A percentile compares a stretch with the other conserved stretches of the same genome.
Conservation (phyloP, 1,140 invertebrate species). For the Akabosia matsudoensis region DNA sequence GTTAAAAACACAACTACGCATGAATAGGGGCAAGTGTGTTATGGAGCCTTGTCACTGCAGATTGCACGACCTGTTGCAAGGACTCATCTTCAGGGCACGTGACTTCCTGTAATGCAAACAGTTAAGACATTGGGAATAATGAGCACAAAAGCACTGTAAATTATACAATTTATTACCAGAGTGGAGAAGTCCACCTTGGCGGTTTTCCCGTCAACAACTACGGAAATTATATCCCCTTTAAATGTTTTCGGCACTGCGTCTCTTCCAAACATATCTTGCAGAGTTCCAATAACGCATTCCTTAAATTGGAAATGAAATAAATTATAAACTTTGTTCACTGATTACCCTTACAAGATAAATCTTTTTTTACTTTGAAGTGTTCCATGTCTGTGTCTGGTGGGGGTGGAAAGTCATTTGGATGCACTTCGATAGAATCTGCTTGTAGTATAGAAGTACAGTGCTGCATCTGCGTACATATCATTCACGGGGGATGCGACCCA, state of each 20-base stretch:
- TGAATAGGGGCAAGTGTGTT: constrained; percentile 70
- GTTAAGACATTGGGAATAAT: background rate
- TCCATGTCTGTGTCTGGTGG: constrained; percentile 71
- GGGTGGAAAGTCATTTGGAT: constrained; percentile 61
- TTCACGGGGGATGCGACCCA: constrained; percentile 92
- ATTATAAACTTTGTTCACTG: background rate
- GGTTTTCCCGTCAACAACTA: constrained; percentile 77
- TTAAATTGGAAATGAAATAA: constrained; percentile 47
- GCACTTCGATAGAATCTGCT: constrained; percentile 63
- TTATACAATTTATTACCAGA: constrained; percentile 60
- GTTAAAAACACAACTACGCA: too few relatives aligned
- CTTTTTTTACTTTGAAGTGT: constrained; percentile 83
- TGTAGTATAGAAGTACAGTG: constrained; percentile 78
- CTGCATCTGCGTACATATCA: constrained; percentile 97
- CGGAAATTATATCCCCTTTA: constrained; percentile 77
- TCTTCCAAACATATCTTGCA: constrained; percentile 70
- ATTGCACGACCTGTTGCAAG: constrained; percentile 78
- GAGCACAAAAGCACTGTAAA: background rate
- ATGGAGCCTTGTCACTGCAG: constrained; percentile 79
- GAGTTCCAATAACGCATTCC: constrained; percentile 71
- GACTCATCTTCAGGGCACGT: constrained; percentile 73
- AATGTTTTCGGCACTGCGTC: constrained; percentile 92
- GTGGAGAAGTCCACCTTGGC: constrained; percentile 80
- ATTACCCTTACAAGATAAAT: constrained; percentile 47
- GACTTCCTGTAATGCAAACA: constrained; percentile 64